phyloP scores from a whole-genome alignment of 2,797 vertebrate species.

The Taeniopygia guttata region DNA sequence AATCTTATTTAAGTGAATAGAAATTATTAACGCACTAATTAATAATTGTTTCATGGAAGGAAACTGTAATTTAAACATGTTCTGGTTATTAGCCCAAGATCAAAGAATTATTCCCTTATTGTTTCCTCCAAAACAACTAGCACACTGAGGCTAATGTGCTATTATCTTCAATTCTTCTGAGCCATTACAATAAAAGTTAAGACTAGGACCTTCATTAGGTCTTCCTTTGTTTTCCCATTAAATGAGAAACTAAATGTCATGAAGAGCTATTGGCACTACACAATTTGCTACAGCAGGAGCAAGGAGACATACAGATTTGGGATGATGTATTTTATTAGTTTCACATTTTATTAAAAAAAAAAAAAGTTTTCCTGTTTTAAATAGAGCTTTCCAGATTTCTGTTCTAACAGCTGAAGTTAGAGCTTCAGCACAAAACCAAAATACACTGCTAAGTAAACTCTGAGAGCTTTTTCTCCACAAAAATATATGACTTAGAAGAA shows the following conservation, averaged over 20 bases:
- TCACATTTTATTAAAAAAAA: neutral
- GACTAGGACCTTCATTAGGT: neutral
- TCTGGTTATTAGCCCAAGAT: neutral
- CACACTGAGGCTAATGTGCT: fast-evolving
- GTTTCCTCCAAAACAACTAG: neutral
- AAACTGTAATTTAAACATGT: neutral
- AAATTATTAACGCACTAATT: neutral
- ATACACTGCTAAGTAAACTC: neutral
- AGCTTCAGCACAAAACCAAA: neutral
- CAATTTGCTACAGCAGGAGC: neutral
- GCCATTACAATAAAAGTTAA: neutral
- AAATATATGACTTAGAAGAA: neutral
- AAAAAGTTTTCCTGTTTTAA: neutral
- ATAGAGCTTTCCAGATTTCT: neutral
- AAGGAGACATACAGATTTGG: neutral
- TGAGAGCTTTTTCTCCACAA: neutral
- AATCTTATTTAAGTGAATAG: neutral
- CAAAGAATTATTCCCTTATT: neutral
- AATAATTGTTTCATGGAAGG: neutral
- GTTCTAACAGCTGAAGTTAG: neutral
- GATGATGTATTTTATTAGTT: neutral
- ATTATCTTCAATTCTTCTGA: neutral
- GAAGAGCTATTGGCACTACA: neutral
- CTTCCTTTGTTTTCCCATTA: neutral
- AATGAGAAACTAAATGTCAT: neutral